A percentile compares a stretch with the other conserved stretches of the same genome.
phyloP scores from a whole-genome alignment of 2,113 vertebrate genomes.

The Hydrochoerus hydrochaeris region DNA sequence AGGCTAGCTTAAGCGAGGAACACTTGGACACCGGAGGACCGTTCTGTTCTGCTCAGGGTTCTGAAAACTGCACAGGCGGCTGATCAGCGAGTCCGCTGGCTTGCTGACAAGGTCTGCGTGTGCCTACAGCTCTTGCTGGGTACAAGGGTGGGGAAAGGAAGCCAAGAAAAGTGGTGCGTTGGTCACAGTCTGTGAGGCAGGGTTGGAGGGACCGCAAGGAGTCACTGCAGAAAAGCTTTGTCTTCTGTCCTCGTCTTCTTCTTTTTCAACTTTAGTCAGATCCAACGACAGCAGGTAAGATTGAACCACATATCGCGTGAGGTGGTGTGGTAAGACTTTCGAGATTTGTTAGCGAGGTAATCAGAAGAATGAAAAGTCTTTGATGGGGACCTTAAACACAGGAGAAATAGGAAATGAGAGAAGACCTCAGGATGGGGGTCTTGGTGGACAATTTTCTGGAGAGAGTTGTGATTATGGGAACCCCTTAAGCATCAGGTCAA shows the following conservation, averaged over 20 bases:
- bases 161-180: not conserved
- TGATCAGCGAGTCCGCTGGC: conserved; percentile 34
- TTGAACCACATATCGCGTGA: not conserved
- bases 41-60: not conserved
- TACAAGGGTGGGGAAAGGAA: not conserved
- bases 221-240: not conserved
- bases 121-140: fast-evolving
- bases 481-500: not conserved
- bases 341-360: not conserved
- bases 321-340: not conserved
- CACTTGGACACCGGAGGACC: not conserved
- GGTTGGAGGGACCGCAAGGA: not conserved
- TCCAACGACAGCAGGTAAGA: not conserved
- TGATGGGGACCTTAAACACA: not conserved
- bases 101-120: not conserved
- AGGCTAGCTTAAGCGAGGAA: not conserved
- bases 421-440: not conserved
- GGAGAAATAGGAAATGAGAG: not conserved
- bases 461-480: not conserved
- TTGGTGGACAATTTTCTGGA: not conserved
- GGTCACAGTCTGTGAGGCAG: not conserved
- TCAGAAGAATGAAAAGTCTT: not conserved
- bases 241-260: not conserved
- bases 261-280: not conserved
- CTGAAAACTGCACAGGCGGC: not conserved